Evolutionary conservation across 2,888 invertebrate species (phyloP).

Genomic region (Formica aserva): DNA sequence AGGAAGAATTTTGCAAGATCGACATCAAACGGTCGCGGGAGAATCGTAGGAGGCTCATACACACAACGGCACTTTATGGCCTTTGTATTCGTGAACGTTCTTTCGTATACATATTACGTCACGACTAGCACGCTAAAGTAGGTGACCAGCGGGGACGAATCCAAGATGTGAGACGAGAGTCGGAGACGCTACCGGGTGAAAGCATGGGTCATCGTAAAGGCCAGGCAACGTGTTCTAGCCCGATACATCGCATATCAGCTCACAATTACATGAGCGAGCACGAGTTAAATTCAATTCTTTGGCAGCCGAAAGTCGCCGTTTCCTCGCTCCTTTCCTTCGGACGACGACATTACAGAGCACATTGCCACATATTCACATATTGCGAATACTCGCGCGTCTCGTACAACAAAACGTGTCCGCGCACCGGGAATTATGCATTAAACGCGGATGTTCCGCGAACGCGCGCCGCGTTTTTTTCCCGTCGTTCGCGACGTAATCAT

Average conservation of each 20-base stretch:
- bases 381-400: not conserved
- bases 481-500: not conserved
- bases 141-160: conserved; percentile 26
- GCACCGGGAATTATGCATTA: conserved; percentile 28
- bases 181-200: conserved; percentile 53
- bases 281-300: conserved; percentile 10
- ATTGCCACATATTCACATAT: conserved; percentile 28
- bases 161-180: not conserved
- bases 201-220: conserved; percentile 55
- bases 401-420: not conserved
- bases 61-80: not conserved
- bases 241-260: conserved; percentile 35
- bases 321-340: conserved; percentile 30
- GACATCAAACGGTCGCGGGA: not conserved
- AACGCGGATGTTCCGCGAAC: conserved; percentile 10
- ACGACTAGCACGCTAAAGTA: conserved; percentile 27
- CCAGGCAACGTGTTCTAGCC: conserved; percentile 21
- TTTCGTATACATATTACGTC: conserved; percentile 28
- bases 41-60: not conserved
- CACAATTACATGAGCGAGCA: conserved; percentile 32
- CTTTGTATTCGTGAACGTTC: not conserved
- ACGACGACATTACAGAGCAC: not conserved
- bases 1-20: not conserved
- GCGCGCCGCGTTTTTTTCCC: not conserved
- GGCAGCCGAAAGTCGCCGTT: conserved; percentile 11